phyloP scores from a whole-genome alignment of 1,140 invertebrate genomes.

The Sycobia sp. region DNA sequence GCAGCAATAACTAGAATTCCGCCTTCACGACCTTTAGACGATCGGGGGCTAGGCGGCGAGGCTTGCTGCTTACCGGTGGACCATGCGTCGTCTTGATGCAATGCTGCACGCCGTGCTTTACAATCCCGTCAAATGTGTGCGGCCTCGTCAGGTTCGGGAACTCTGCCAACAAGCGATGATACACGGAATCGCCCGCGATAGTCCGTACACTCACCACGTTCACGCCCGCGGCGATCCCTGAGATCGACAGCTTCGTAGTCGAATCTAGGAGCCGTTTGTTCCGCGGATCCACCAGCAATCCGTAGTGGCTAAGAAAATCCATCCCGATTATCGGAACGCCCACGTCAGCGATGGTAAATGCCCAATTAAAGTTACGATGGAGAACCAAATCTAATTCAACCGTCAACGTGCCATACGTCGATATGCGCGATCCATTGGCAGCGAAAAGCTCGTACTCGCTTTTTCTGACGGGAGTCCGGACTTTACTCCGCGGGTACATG shows the following conservation, averaged over 20 bases:
- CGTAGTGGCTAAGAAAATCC: too few relatives aligned
- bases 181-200: conserved; percentile 24
- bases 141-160: conserved; percentile 47
- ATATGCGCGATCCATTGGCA: too few relatives aligned
- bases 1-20: conserved; percentile 33
- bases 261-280: too few relatives aligned
- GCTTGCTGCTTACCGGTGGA: conserved; percentile 47
- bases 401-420: too few relatives aligned
- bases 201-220: background rate
- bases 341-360: too few relatives aligned
- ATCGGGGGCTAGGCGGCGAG: conserved; percentile 38
- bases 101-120: conserved; percentile 35
- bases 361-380: too few relatives aligned
- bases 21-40: background rate
- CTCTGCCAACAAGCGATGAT: conserved; percentile 35
- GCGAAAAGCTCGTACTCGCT: background rate
- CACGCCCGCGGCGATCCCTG: too few relatives aligned
- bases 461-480: background rate
- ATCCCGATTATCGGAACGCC: too few relatives aligned
- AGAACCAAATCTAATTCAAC: too few relatives aligned
- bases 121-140: background rate
- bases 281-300: too few relatives aligned
- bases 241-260: too few relatives aligned
- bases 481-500: background rate
- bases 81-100: conserved; percentile 44